Conservation (phyloP, 1,140 invertebrate genomes). For the Tetramorium alpestre region DNA sequence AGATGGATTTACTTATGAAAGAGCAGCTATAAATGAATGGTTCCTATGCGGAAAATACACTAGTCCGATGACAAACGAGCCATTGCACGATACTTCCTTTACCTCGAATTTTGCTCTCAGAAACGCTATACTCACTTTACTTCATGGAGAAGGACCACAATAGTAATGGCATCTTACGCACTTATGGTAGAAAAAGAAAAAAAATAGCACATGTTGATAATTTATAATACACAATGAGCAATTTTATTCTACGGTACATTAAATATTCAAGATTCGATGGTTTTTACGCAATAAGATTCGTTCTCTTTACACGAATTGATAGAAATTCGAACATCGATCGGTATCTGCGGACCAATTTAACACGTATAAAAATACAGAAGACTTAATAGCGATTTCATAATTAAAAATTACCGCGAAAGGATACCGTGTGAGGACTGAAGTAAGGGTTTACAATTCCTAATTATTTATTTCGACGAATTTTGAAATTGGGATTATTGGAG, state of each 20-base stretch:
- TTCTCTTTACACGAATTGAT: conserved; percentile 19
- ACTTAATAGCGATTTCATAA: not conserved
- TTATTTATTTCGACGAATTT: not conserved
- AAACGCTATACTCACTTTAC: conserved; percentile 78
- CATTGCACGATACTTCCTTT: conserved; percentile 87
- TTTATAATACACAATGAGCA: not conserved
- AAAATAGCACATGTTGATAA: conserved; percentile 34
- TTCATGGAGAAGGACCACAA: conserved; percentile 76
- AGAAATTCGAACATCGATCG: conserved; percentile 32
- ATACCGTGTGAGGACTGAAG: not conserved
- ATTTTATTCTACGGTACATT: conserved; percentile 24
- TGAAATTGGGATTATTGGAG: conserved; percentile 20
- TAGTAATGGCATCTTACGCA: conserved; percentile 25
- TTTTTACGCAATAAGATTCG: conserved; percentile 32
- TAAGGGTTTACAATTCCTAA: not conserved
- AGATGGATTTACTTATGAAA: conserved; percentile 93
- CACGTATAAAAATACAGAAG: not conserved
- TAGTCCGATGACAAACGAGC: conserved; percentile 92
- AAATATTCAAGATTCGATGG: not conserved
- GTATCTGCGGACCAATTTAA: conserved; percentile 36
- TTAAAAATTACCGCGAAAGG: not conserved
- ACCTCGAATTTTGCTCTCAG: conserved; percentile 86
- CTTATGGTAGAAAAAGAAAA: not conserved
- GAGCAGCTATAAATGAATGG: conserved; percentile 91
- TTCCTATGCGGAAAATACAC: conserved; percentile 90